Conservation (phyloP, 2,113 vertebrate species). For the Lanius collurio region DNA sequence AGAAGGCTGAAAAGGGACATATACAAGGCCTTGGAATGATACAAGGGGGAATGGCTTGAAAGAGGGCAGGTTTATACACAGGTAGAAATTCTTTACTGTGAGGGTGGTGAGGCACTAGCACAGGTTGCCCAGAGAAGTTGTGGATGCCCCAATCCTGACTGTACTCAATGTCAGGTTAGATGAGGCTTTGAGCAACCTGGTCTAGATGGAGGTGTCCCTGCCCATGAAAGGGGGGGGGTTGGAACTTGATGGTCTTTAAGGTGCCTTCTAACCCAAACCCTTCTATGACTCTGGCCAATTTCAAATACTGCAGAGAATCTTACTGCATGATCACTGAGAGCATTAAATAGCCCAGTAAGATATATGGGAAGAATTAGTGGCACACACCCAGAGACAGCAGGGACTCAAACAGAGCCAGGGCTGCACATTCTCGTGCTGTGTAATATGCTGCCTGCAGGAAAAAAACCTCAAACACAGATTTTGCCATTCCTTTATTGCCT, state of each 20-base stretch:
- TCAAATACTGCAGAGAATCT: not conserved
- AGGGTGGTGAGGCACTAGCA: not conserved
- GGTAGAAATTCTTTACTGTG: not conserved
- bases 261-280: not conserved
- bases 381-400: not conserved
- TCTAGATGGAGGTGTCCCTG: not conserved
- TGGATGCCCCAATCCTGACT: not conserved
- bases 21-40: not conserved
- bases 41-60: not conserved
- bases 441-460: not conserved
- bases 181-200: not conserved
- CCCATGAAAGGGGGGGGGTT: too few relatives aligned
- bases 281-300: not conserved
- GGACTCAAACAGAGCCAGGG: not conserved
- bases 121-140: not conserved
- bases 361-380: not conserved
- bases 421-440: not conserved
- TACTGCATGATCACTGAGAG: not conserved
- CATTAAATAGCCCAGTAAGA: not conserved
- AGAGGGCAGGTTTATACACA: not conserved
- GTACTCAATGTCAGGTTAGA: accelerated
- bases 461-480: not conserved
- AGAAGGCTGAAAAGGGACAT: not conserved
- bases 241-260: not conserved
- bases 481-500: not conserved